Conservation (phyloP, 2,797 vertebrate species). For the Sebastes iracundus region DNA sequence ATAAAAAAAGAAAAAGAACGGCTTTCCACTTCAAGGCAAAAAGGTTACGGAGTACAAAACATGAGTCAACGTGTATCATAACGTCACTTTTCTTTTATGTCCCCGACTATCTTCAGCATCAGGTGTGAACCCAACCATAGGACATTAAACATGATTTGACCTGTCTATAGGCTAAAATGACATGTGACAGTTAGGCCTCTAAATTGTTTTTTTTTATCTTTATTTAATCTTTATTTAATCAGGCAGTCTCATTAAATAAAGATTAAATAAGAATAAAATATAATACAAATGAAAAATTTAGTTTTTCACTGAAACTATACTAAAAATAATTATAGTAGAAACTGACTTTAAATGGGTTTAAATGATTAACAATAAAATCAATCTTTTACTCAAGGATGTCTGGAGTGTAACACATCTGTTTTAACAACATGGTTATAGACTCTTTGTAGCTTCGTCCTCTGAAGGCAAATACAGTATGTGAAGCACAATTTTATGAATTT, state of each 20-base stretch:
- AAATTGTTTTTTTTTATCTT: no score
- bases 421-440: not conserved
- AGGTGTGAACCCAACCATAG: not conserved
- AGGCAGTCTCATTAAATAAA: not conserved
- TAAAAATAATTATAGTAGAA: not conserved
- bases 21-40: not conserved
- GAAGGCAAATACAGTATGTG: not conserved
- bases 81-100: not conserved
- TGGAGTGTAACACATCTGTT: not conserved
- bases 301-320: not conserved
- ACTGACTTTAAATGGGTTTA: constrained; percentile 6
- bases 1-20: not conserved
- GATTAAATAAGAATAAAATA: not conserved
- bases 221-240: no score
- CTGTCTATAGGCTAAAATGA: not conserved
- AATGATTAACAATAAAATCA: not conserved
- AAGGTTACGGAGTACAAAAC: constrained; percentile 1
- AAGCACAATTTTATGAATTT: not conserved
- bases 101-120: not conserved
- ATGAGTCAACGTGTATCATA: not conserved
- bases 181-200: not conserved
- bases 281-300: not conserved
- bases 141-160: not conserved
- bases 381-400: not conserved
- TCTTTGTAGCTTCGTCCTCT: not conserved